Base-by-base conservation (phyloP, 2,888 invertebrate species). In the Netelia inedita region DNA sequence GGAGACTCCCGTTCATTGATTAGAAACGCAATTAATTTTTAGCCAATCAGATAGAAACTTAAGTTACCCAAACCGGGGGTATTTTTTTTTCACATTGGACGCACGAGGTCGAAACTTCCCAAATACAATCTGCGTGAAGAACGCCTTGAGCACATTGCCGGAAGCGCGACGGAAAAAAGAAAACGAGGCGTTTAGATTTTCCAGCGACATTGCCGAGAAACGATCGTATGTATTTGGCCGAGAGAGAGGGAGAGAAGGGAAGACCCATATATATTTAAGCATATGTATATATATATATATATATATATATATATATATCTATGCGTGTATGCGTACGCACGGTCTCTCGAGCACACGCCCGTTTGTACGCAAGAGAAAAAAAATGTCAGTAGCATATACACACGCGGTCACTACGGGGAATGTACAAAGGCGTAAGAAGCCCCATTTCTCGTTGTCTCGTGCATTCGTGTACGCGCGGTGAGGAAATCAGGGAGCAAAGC, bases 361-460 rank as follows among this genome's bases (percentile, higher is more conserved):
- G 75, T 81, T 81, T 75, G 75, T 76, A 82, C 75, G 82, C 63
- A 82, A 43, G 74, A 63, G 16, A 55, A 50, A 55, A 71, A 23
- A 23, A 46, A 65, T 41, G 43, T 53, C 71, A 72, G 82, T 65
- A 68, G 72, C 72, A 66, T 66, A 78, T 76, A 82, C 76, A 82
- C 69, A 72, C 72, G 82, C 76, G 63, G 76, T 82, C 50, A 76
- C 72, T 59, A 72, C 41, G 71, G 76, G 66, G 66, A 71, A 82
- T 78, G 43, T 41, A 78, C 82, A 78, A 76, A 82, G 76, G 82
- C 76, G 71, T 76, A 76, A 82, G 65, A 71, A 82, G 68, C 46
- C 59, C 57, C 35, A 65, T 76, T 82, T 76, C 76, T 76, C 71
- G 55, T 68, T 59, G 59, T 76, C 57, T 63, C 69, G 43, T 71